Base-by-base conservation (phyloP, 2,888 invertebrate genomes). In the Rhingia campestris region DNA sequence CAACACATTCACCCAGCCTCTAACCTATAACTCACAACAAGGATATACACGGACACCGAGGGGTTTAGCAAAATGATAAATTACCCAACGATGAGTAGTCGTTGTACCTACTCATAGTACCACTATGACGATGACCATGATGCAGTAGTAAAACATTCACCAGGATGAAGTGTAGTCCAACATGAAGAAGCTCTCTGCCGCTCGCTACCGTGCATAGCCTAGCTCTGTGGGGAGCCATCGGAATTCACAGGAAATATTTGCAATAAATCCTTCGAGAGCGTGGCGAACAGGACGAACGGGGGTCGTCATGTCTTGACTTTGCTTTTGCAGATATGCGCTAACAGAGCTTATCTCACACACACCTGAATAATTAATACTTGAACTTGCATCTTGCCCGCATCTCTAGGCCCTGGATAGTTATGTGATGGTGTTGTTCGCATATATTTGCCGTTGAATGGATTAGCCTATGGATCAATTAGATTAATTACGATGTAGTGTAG, bases 291-390 rank as follows among this genome's bases (percentile, higher is more conserved):
- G 22, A 2, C 22, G 22, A 22, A 22, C 22, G 2, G 22, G 22
- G 22, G 22, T 22, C 22, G 1, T 22, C 14, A 67, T 53, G 59
- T 75, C 67, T 75, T 75, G 75, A 59, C 43, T 58, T 66, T 53
- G 12, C 41, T 32, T 33, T 51, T 59, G 69, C 33, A 39, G 69
- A 58, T 58, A 58, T 39, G 58, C 49, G 41, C 43, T 39, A 47
- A 69, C 45, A 69, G 22, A 49, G 39, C 70, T 32, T 76, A 63
- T 58, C 64, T 30, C 61, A 33, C 54, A 64, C 54, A 54, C 76
- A 64, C 51, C 49, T 59, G 63, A 77, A 64, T 64, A 77, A 72
- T 59, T 64, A 64, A 77, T 70, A 51, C 70, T 64, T 10, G 43
- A 64, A 53, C 49, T 49, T 76, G 54, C 69, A 69, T 70, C 63